phyloP scores from a whole-genome alignment of 2,888 invertebrate genomes.

The Halictus ligatus region DNA sequence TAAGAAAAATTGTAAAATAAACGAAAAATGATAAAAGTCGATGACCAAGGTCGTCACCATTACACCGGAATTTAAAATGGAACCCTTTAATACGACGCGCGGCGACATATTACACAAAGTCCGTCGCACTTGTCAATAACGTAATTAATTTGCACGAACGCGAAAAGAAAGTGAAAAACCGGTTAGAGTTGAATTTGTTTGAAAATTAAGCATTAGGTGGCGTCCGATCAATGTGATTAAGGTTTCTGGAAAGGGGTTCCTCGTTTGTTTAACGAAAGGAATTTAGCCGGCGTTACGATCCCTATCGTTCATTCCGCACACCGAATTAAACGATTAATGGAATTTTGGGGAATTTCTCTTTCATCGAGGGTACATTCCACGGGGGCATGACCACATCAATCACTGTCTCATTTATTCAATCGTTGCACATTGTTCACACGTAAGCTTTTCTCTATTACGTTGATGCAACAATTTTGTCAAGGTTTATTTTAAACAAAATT shows the following conservation, averaged over 20 bases:
- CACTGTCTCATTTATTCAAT: not conserved
- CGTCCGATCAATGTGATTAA: constrained; percentile 47
- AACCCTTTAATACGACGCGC: not conserved
- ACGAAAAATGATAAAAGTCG: not conserved
- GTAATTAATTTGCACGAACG: constrained; percentile 22
- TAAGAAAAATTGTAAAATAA: not conserved
- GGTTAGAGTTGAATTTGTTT: constrained; percentile 25
- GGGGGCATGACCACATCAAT: not conserved
- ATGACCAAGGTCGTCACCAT: not conserved
- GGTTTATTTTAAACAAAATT: not conserved
- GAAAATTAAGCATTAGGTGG: constrained; percentile 34
- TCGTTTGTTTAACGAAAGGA: constrained; percentile 35
- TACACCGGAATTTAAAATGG: not conserved
- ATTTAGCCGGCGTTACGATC: constrained; percentile 30
- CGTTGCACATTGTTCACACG: not conserved
- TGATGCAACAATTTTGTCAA: not conserved
- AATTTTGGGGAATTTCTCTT: constrained; percentile 41
- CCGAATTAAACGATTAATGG: constrained; percentile 41
- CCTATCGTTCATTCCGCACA: constrained; percentile 25
- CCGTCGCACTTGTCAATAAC: constrained; percentile 20
- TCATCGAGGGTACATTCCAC: constrained; percentile 22
- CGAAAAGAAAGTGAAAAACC: not conserved
- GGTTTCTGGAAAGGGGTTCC: constrained; percentile 27
- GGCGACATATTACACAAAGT: not conserved
- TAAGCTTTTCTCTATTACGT: not conserved